phyloP scores from a whole-genome alignment of 2,888 invertebrate species.

The Limnephilus marmoratus region DNA sequence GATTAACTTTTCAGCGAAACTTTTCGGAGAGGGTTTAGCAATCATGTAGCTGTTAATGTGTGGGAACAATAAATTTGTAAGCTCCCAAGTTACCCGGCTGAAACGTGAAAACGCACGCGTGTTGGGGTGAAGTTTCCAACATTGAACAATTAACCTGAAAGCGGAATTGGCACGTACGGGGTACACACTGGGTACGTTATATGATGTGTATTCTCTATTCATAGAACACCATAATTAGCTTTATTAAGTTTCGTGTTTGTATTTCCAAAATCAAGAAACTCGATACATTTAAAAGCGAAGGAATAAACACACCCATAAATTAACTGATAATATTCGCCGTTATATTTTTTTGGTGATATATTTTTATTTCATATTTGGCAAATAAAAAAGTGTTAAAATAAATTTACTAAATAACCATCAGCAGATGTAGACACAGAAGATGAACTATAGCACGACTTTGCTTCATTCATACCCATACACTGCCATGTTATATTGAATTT shows the following conservation, averaged over 20 bases:
- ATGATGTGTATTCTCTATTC: conserved; percentile 36
- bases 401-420: background rate
- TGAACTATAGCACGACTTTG: background rate
- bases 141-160: conserved; percentile 52
- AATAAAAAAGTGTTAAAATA: no score
- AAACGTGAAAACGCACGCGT: conserved; percentile 59
- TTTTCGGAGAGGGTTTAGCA: conserved; percentile 48
- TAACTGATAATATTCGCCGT: background rate
- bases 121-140: conserved; percentile 43
- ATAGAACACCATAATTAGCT: conserved; percentile 25
- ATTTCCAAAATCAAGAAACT: conserved; percentile 14
- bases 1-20: conserved; percentile 49
- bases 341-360: background rate
- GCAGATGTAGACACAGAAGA: background rate
- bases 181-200: conserved; percentile 29
- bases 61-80: conserved; percentile 51
- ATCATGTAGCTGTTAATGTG: conserved; percentile 52
- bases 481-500: background rate
- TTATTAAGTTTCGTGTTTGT: conserved; percentile 26
- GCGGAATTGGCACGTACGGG: conserved; percentile 39
- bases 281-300: background rate
- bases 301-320: background rate
- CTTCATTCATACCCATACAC: background rate
- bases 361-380: no score
- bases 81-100: conserved; percentile 47